Evolutionary conservation across 2,888 invertebrate genomes (phyloP).

Genomic region (Pollenia griseotomentosa): DNA sequence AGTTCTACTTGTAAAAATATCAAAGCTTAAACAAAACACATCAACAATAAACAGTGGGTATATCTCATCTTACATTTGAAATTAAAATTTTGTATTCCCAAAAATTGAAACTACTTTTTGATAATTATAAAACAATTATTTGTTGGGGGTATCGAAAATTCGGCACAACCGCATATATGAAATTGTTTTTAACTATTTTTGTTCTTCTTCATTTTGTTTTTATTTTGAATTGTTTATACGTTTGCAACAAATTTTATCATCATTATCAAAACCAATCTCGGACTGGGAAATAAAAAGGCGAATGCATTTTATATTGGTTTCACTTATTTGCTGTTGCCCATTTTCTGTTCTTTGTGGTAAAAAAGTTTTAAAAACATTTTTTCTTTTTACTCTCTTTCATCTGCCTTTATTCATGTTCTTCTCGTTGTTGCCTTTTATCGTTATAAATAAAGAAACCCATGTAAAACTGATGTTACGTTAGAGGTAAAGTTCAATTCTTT

Average conservation of each 20-base stretch:
- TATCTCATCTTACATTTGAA: too few species aligned
- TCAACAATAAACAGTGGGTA: too few species aligned
- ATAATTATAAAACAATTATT: too few species aligned
- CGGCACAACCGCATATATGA: too few species aligned
- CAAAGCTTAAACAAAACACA: too few species aligned
- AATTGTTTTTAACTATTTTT: not conserved
- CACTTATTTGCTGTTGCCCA: conserved; percentile 42
- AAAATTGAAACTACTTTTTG: too few species aligned
- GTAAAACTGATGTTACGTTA: conserved; percentile 38
- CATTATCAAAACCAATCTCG: conserved; percentile 68
- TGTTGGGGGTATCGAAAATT: too few species aligned
- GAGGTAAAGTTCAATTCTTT: conserved; percentile 30
- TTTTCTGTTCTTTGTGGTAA: conserved; percentile 24
- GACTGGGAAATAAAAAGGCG: conserved; percentile 40
- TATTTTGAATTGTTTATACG: conserved; percentile 58
- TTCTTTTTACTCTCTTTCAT: not conserved
- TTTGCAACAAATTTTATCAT: conserved; percentile 68
- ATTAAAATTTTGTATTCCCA: too few species aligned
- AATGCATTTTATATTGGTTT: conserved; percentile 68
- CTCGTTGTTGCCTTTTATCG: conserved; percentile 2
- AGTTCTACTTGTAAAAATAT: too few species aligned
- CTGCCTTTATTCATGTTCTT: not conserved
- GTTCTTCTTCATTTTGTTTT: conserved; percentile 4
- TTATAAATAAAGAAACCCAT: conserved; percentile 53
- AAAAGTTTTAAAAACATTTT: conserved; percentile 50